phyloP scores from a whole-genome alignment of 2,797 vertebrate species.

The Distichodus sexfasciatus region DNA sequence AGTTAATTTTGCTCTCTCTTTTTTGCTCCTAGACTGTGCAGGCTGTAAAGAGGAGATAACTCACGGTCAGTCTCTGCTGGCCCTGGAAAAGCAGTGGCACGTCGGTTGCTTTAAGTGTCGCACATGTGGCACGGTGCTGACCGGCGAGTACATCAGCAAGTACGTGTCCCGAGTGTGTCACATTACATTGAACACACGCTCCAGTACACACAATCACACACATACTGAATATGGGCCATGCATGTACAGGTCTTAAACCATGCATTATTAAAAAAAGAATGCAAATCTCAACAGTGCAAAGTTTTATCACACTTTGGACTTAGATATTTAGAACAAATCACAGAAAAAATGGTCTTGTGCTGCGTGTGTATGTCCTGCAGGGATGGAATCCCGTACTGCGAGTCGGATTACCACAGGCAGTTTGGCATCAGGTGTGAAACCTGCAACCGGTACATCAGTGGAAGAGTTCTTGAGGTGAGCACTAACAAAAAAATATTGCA shows the following conservation, averaged over 20 bases:
- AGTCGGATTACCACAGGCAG: conserved; percentile 91
- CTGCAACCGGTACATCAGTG: conserved; percentile 91
- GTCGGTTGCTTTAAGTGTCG: conserved; percentile 96
- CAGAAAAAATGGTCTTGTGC: not conserved
- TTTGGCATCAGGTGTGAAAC: conserved; percentile 93
- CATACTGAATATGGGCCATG: no score
- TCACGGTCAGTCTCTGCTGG: conserved; percentile 92
- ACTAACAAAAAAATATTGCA: not conserved
- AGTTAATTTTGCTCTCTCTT: not conserved
- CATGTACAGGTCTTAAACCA: no score
- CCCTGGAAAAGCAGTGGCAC: conserved; percentile 95
- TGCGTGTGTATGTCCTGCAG: conserved; percentile 62
- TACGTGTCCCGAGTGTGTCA: conserved; percentile 65
- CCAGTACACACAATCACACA: no score
- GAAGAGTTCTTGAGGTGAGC: conserved; percentile 92
- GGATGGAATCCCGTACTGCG: conserved; percentile 91
- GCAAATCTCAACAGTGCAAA: no score
- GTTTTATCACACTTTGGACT: not conserved
- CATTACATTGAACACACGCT: no score
- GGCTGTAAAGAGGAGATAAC: conserved; percentile 94
- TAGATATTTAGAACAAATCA: not conserved
- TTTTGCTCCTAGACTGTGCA: conserved; percentile 79
- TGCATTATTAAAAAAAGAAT: no score
- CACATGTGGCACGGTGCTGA: conserved; percentile 85
- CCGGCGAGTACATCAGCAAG: conserved; percentile 98